Evolutionary conservation across 2,113 vertebrate genomes (phyloP).

Genomic region (Chauna torquata): DNA sequence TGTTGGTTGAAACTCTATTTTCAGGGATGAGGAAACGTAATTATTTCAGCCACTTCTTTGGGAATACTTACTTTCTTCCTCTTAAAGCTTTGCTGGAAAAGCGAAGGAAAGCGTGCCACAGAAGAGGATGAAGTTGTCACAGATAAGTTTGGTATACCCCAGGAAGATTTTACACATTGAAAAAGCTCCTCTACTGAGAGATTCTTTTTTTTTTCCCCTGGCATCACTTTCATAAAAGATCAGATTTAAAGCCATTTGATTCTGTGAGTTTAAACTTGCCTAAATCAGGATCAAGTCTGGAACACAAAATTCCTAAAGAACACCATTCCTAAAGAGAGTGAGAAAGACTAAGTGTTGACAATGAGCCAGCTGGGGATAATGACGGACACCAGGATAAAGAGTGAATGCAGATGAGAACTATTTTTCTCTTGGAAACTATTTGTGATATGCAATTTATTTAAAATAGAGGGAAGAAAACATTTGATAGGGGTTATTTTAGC

Average conservation of each 20-base stretch:
- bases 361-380: background rate
- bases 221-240: background rate
- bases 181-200: background rate
- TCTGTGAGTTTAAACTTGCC: background rate
- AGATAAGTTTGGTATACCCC: background rate
- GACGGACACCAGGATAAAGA: background rate
- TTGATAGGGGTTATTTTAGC: background rate
- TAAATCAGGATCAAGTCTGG: background rate
- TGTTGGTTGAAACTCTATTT: background rate
- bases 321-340: background rate
- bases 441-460: background rate
- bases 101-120: rapidly evolving
- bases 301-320: background rate
- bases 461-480: background rate
- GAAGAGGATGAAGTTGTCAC: background rate
- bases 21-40: background rate
- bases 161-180: background rate
- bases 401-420: background rate
- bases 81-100: background rate
- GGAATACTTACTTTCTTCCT: background rate
- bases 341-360: background rate
- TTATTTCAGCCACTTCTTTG: background rate
- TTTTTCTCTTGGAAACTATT: background rate
- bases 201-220: background rate
- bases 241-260: background rate